Evolutionary conservation across 2,113 vertebrate species (phyloP).

Genomic region (Oreotrochilus melanogaster): DNA sequence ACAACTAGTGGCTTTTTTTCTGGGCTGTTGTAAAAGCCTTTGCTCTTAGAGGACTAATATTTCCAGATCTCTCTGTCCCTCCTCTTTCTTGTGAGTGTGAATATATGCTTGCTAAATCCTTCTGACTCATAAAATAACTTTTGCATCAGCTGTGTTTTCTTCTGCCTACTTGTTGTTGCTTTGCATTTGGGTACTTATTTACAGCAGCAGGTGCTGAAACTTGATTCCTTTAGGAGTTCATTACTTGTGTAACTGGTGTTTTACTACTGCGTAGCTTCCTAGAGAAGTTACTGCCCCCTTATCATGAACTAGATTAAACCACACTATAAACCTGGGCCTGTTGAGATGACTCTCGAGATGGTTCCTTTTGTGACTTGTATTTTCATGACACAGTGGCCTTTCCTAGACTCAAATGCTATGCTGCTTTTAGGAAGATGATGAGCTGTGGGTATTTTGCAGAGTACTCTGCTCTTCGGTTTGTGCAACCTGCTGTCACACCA

Average conservation of each 20-base stretch:
- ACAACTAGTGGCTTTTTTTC: background rate
- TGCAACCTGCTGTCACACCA: background rate
- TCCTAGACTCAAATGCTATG: background rate
- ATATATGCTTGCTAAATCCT: background rate
- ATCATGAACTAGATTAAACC: background rate
- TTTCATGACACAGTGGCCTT: background rate
- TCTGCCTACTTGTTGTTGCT: background rate
- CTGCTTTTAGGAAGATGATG: background rate
- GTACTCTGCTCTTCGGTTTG: background rate
- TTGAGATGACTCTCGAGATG: background rate
- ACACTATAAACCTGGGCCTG: fast-evolving
- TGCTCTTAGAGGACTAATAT: background rate
- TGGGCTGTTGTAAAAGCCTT: background rate
- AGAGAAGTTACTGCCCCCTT: background rate
- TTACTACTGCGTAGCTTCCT: background rate
- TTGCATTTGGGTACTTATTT: background rate
- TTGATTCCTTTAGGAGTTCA: background rate
- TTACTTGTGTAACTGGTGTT: fast-evolving
- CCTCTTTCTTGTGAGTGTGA: background rate
- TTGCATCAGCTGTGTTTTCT: background rate
- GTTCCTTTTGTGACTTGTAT: background rate
- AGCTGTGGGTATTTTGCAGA: background rate
- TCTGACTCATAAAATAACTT: background rate
- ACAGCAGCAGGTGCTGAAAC: background rate
- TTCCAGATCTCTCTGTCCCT: background rate